A percentile compares a stretch with the other conserved stretches of the same genome.
phyloP scores from a whole-genome alignment of 2,888 invertebrate species.

The Andricus quercusramuli region DNA sequence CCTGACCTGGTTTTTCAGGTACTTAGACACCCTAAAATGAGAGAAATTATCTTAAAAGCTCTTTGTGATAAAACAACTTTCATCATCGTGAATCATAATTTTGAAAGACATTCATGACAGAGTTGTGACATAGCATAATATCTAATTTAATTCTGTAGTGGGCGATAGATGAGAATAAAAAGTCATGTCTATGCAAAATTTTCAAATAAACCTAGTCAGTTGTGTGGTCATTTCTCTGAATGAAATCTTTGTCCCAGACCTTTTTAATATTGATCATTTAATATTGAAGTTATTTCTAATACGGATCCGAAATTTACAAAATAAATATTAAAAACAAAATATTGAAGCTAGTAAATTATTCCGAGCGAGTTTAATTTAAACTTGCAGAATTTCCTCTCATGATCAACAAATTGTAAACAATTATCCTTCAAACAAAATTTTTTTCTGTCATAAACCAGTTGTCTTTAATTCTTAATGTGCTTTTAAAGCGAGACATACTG shows the following conservation, averaged over 20 bases:
- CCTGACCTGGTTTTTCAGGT: no score
- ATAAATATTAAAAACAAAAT: no score
- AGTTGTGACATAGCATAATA: constrained; percentile 37
- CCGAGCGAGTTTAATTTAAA: no score
- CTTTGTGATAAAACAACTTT: neutral
- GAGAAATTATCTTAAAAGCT: neutral
- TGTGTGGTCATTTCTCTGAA: neutral
- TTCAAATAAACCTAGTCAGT: constrained; percentile 20
- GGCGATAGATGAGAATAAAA: constrained; percentile 29
- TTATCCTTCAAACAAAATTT: neutral
- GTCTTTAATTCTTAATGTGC: constrained; percentile 8
- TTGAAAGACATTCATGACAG: constrained; percentile 16
- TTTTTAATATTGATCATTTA: neutral
- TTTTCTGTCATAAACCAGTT: neutral
- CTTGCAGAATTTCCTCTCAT: no score
- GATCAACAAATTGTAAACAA: neutral
- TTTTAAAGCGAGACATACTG: neutral
- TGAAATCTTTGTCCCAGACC: constrained; percentile 18
- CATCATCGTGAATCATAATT: constrained; percentile 26
- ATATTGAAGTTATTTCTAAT: neutral
- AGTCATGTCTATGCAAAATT: constrained; percentile 28
- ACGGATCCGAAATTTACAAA: no score
- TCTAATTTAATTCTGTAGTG: constrained; percentile 27
- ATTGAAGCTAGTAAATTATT: no score
- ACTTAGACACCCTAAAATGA: neutral